These are phyloP conservation scores for Apodemia duryi DNA, from an alignment of 2,888 invertebrate genomes.

Conservation along the genomic window DNA sequence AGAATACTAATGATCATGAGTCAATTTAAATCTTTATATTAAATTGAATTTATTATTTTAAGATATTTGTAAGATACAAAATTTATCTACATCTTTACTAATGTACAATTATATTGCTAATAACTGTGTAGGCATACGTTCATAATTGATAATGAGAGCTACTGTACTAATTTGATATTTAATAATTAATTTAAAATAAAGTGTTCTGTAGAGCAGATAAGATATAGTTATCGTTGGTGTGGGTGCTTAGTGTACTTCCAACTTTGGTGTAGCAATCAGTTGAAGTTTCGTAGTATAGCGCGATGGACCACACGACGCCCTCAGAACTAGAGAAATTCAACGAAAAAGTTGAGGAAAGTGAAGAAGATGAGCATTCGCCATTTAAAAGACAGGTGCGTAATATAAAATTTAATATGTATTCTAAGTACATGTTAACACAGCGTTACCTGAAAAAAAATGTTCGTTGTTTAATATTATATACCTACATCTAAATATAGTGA, in stretches of 20 bases:
- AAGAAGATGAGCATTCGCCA: constrained; percentile 42
- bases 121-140: neutral
- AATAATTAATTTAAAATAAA: constrained; percentile 4
- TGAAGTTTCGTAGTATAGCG: constrained; percentile 17
- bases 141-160: neutral
- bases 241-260: neutral
- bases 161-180: neutral
- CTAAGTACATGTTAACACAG: neutral
- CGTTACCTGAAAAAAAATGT: no score
- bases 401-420: constrained; percentile 25
- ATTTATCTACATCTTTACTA: neutral
- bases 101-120: neutral
- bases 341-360: constrained; percentile 44
- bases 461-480: no score
- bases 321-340: constrained; percentile 59
- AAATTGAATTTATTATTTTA: no score
- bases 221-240: constrained; percentile 6
- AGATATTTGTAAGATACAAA: neutral
- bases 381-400: constrained; percentile 64
- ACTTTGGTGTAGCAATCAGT: constrained; percentile 6
- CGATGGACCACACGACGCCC: constrained; percentile 52
- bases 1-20: neutral
- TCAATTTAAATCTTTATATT: neutral
- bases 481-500: no score
- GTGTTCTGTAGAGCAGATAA: constrained; percentile 2